Evolutionary conservation across 2,888 invertebrate genomes (phyloP), one percentile per base, ranked within the genome.

Genomic region (Campopleginae sp.): DNA sequence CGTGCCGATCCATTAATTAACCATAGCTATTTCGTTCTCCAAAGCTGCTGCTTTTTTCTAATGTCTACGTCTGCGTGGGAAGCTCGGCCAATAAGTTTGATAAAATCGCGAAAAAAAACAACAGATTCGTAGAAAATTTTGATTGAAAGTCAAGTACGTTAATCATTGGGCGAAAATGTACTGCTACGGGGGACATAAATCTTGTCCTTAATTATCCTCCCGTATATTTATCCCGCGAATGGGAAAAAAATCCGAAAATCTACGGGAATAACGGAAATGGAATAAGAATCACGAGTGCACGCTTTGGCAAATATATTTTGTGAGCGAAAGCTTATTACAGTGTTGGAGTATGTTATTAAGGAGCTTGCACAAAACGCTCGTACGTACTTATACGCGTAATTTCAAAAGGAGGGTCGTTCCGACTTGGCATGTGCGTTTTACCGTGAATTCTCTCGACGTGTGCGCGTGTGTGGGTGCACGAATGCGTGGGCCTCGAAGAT

Each of bases 1-100:
- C 91, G 92, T 91, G 92, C 91, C 92, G 90, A 91, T 92, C 90
- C 91, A 91, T 92, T 92, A 93, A 93, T 93, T 91, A 92, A 90
- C 90, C 90, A 88, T 89, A 87, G 86, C 86, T 86, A 88, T 89
- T 58, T 58, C 72, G 17, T 42, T 74, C 42, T 54, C 27, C 17
- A 58, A 74, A 27, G 54, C 58, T 38, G 54, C 58, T 38, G 42
- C 38, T n/a, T 46, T 44, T 27, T 44, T 42, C n/a, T 66, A 66
- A 66, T 14, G 19, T 4, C 8, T 38, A 38, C 3, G 31, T 7
- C n/a, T 6, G 19, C 19, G 6, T 8, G 8, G 23, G 23, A n/a
- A n/a, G n/a, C n/a, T n/a, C n/a, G n/a, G n/a, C n/a, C n/a, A n/a
- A n/a, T n/a, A 46, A 1, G 17, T 46, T 19, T 7, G 8, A 38